These are phyloP conservation scores for Glyptemys insculpta DNA, from an alignment of 2,797 vertebrate genomes.

Conservation along the genomic window DNA sequence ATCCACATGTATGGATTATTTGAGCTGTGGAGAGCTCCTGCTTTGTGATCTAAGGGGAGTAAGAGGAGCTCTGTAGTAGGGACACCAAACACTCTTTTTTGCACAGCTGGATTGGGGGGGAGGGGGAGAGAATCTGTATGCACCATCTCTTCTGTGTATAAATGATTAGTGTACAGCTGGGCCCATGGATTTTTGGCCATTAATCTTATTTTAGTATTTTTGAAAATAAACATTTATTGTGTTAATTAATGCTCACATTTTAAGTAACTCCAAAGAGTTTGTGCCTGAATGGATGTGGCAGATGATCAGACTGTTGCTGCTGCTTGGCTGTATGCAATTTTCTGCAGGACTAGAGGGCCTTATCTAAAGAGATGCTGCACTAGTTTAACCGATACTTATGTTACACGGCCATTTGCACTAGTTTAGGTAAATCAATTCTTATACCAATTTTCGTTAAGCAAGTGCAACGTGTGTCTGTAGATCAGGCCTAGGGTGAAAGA, in stretches of 20 bases:
- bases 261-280: background rate
- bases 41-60: background rate
- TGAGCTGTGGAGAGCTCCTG: background rate
- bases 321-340: background rate
- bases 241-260: background rate
- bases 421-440: background rate
- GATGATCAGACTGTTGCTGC: background rate
- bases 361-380: background rate
- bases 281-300: background rate
- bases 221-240: background rate
- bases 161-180: background rate
- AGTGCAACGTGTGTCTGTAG: background rate
- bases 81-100: background rate
- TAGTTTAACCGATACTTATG: background rate
- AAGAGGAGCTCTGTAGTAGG: background rate
- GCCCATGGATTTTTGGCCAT: background rate
- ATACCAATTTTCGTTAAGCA: slow-evolving; percentile 36
- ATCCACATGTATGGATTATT: background rate
- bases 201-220: background rate
- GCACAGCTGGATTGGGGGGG: background rate
- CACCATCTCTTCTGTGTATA: background rate
- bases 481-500: background rate
- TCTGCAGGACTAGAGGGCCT: background rate
- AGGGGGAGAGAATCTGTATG: background rate
- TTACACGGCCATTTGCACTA: slow-evolving; percentile 16